Evolutionary conservation across 2,113 vertebrate genomes (phyloP), one percentile per base, ranked within the genome.

Genomic region (Protomyctophum bolini): DNA sequence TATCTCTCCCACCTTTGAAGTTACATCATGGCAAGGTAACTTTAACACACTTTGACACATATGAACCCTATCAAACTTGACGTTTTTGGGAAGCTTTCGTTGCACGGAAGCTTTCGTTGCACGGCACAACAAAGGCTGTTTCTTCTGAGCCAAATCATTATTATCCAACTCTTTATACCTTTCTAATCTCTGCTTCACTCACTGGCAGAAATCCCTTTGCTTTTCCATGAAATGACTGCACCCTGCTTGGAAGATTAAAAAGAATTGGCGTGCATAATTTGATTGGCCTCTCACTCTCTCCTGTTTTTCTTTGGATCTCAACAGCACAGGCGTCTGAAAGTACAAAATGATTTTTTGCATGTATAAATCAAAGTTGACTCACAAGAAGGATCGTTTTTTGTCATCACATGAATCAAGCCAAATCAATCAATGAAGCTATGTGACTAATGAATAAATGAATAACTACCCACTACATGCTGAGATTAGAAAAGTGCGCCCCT

Each of bases 341-440:
- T 14, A 55, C 77, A 21, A 75, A 68, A 41, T 73, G 58, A 77
- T 73, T 74, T 66, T 52, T 69, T 29, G 67, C 33, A 64, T 41
- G 60, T 62, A 28, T 47, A 59, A 60, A 63, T 57, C 48, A 21
- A 52, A n/a, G 58, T 29, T 68, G 46, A 64, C 66, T 78, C 59
- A 50, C 57, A 63, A 10, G 45, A 21, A 21, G 21, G 21, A 21
- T 21, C 21, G 21, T 21, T 21, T 21, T 57, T 45, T 71, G 68
- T 7, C 63, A 33, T 70, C 56, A 29, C 61, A 68, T 45, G 51
- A 84, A 66, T 83, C 81, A 72, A 7, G 50, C 21, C 55, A 75
- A 58, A 73, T 87, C 70, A 78, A 79, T 90, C 76, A 77, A 83
- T 85, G 73, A 86, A 82, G 56, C 21, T 21, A 21, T 21, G 41